Base-by-base conservation (phyloP, 2,888 invertebrate species). In the Ganaspis brasiliensis region DNA sequence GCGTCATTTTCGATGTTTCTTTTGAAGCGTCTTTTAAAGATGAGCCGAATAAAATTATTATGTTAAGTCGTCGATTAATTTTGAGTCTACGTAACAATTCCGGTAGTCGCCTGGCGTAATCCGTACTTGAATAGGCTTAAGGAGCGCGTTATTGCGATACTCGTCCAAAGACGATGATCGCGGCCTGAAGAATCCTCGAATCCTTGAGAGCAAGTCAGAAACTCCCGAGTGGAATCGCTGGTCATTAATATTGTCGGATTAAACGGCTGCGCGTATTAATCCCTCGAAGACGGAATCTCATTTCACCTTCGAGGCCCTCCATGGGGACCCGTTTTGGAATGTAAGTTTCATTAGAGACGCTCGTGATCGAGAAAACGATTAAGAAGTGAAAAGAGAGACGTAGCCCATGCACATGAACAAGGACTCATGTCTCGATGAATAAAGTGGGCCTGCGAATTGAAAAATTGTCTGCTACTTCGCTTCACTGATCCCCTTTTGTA, bases 231-330 rank as follows among this genome's bases (percentile, higher is more conserved):
- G 81, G 87, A 88, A 88, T 90, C 88, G 84, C 79, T 81, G 87
- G 86, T 89, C 91, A 90, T 91, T 91, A 90, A 91, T 91, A 90
- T 89, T 89, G 90, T 91, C 90, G 90, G 91, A 91, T 91, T 91
- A 91, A 89, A 88, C 85, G 84, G 84, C 86, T 83, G 83, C 79
- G 86, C 82, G 88, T 88, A 89, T 90, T 90, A 90, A 90, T 90
- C 88, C 87, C 83, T 82, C 83, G 85, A 83, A 85, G 86, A 86
- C 85, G 86, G 88, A 89, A 90, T 89, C 89, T 87, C 88, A 88
- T 88, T 90, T 89, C 88, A 87, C 87, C 85, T 88, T 83, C 83
- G 81, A 76, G 81, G 77, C 76, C 80, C 77, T 78, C 80, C 82
- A 75, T 57, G 81, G 83, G 81, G 83, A 85, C 87, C 87, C 85